These are phyloP conservation scores for Diacarnus erythraeanus DNA, from an alignment of 37 sponge, comb jelly and placozoan species.

Conservation along the genomic window DNA sequence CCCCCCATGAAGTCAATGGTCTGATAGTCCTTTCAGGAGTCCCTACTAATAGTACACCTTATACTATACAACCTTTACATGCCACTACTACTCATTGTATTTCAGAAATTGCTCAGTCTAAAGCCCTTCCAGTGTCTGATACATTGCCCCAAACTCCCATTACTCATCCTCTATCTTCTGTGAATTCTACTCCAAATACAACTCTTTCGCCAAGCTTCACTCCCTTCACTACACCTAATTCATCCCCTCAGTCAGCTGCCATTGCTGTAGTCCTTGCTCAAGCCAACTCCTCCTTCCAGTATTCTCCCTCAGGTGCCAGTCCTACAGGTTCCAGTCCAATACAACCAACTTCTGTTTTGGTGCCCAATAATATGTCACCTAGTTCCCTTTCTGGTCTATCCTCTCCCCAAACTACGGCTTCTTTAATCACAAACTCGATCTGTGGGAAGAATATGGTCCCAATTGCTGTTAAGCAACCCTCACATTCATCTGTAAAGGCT, in stretches of 20 bases:
- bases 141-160: conserved; percentile 10
- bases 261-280: conserved; percentile 1
- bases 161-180: conserved; percentile 13
- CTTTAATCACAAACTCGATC: not conserved
- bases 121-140: not conserved
- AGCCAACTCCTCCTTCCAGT: not conserved
- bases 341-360: not conserved
- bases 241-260: conserved; percentile 10
- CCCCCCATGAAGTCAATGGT: too few species aligned
- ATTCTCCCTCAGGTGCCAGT: not conserved
- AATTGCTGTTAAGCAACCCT: not conserved
- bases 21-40: too few species aligned
- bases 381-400: not conserved
- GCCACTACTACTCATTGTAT: not conserved
- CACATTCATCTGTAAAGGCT: conserved; percentile 8
- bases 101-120: conserved; percentile 1
- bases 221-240: not conserved
- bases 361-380: not conserved
- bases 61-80: not conserved
- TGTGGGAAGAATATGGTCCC: not conserved
- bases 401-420: conserved; percentile 1
- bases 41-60: too few species aligned
- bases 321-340: not conserved
- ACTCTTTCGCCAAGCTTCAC: not conserved
- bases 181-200: conserved; percentile 7